Evolutionary conservation across 1,140 invertebrate species (phyloP).

Genomic region (Thaumetopoea pityocampa): DNA sequence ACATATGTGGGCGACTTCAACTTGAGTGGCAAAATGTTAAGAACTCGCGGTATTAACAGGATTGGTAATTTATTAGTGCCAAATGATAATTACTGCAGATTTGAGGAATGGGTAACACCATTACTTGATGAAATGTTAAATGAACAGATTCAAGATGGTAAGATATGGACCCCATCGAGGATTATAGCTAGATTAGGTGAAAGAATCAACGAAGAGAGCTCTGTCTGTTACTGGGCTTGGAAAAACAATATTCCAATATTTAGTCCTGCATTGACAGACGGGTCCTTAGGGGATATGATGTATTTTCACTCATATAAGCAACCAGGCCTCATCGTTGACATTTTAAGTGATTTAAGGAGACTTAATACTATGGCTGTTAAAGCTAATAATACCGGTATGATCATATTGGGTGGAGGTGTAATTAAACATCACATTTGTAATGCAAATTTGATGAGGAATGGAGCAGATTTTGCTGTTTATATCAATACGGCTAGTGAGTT

Average conservation of each 20-base stretch:
- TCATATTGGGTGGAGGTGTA: conserved; percentile 97
- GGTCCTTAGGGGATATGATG: conserved; percentile 99
- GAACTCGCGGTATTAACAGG: conserved; percentile 95
- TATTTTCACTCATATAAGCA: conserved; percentile 98
- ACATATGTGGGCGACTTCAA: conserved; percentile 95
- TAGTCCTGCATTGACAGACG: conserved; percentile 98
- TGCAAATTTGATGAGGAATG: conserved; percentile 98
- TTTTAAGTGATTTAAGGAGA: conserved; percentile 92
- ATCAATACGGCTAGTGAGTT: conserved; percentile 98
- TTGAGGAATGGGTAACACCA: conserved; percentile 99
- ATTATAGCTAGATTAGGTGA: conserved; percentile 84
- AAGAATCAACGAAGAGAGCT: conserved; percentile 93
- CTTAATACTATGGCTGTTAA: conserved; percentile 97
- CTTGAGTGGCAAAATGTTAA: conserved; percentile 85
- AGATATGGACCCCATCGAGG: conserved; percentile 93
- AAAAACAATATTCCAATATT: conserved; percentile 99
- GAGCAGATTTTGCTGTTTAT: conserved; percentile 97
- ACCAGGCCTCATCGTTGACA: conserved; percentile 95
- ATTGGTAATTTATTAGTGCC: conserved; percentile 98
- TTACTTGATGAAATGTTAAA: conserved; percentile 93
- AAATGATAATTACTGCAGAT: conserved; percentile 98
- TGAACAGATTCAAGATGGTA: conserved; percentile 88
- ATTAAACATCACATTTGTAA: conserved; percentile 99
- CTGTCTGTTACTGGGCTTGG: conserved; percentile 98
- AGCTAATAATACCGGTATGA: conserved; percentile 94